Conservation (phyloP, 1,140 invertebrate genomes). For the Danaus plexippus region DNA sequence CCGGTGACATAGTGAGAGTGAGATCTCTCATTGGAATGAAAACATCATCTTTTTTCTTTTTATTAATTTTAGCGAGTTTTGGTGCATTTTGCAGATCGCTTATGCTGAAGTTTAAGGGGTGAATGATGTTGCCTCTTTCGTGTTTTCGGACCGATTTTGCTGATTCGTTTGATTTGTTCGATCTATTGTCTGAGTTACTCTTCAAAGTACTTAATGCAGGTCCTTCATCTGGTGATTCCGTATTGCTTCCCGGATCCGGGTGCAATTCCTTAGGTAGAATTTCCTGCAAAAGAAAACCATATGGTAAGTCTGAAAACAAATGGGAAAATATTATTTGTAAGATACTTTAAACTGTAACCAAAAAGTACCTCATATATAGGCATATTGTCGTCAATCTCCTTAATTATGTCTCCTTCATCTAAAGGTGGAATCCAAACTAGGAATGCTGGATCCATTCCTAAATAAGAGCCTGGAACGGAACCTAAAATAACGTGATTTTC, state of each 20-base stretch:
- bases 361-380: conserved; percentile 50
- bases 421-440: conserved; percentile 89
- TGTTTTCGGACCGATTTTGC: conserved; percentile 54
- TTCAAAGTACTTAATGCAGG: conserved; percentile 40
- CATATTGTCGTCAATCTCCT: conserved; percentile 51
- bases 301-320: neutral
- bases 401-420: conserved; percentile 72
- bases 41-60: conserved; percentile 50
- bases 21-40: conserved; percentile 64
- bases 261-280: conserved; percentile 68
- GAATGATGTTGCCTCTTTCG: conserved; percentile 62
- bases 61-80: conserved; percentile 44
- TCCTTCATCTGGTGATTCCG: conserved; percentile 66
- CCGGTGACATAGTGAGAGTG: conserved; percentile 47
- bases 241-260: conserved; percentile 72
- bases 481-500: conserved; percentile 66
- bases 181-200: conserved; percentile 34
- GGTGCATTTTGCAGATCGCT: conserved; percentile 58
- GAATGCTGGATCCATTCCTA: conserved; percentile 90
- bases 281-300: conserved; percentile 40
- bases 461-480: conserved; percentile 83
- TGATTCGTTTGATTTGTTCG: conserved; percentile 52
- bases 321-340: too few species aligned
- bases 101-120: conserved; percentile 67
- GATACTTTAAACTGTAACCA: conserved; percentile 3